A percentile compares a stretch with the other conserved stretches of the same genome.
phyloP scores from a whole-genome alignment of 1,140 invertebrate genomes.

The Eupristina koningsbergeri region DNA sequence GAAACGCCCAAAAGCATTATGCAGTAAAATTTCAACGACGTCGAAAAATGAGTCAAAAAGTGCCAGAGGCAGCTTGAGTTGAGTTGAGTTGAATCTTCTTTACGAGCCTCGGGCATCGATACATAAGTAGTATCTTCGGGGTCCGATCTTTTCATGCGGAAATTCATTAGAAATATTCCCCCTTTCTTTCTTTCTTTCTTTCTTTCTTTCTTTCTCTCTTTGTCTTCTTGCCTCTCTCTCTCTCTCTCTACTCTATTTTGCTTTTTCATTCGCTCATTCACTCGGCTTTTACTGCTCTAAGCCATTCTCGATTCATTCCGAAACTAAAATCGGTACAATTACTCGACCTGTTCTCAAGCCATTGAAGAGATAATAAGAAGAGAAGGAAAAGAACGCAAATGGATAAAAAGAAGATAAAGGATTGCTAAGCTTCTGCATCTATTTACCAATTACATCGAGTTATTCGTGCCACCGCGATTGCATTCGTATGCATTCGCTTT shows the following conservation, averaged over 20 bases:
- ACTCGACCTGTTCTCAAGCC: no score
- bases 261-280: not conserved
- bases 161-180: conserved; percentile 44
- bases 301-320: no score
- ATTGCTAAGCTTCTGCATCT: no score
- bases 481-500: no score
- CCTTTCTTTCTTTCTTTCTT: not conserved
- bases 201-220: not conserved
- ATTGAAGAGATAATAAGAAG: no score
- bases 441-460: no score
- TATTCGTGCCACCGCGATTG: no score
- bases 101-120: conserved; percentile 31
- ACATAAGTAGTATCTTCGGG: conserved; percentile 10
- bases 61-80: conserved; percentile 16
- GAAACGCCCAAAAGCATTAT: not conserved
- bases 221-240: not conserved
- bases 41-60: conserved; percentile 16
- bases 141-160: conserved; percentile 39
- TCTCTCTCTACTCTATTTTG: not conserved
- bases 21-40: not conserved
- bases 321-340: no score
- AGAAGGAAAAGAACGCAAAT: no score
- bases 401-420: no score
- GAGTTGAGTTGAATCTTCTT: conserved; percentile 1
- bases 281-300: not conserved